Evolutionary conservation across 2,113 vertebrate species (phyloP).

Genomic region (Etia nguti): DNA sequence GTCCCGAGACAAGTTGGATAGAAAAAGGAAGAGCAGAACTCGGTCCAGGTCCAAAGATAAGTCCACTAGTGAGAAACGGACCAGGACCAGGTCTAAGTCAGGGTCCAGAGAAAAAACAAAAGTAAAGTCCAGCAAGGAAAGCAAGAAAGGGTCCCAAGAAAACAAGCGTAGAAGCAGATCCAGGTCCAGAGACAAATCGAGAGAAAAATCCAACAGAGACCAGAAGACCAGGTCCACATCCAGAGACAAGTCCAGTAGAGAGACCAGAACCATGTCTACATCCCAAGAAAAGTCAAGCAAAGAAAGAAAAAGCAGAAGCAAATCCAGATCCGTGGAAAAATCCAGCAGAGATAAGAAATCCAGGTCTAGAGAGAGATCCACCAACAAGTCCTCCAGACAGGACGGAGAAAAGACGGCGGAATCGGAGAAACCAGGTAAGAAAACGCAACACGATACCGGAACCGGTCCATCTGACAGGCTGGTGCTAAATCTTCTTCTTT

Average conservation of each 20-base stretch:
- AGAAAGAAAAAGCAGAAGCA: not conserved
- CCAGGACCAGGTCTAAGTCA: not conserved
- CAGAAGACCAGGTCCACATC: not conserved
- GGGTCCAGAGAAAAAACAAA: not conserved
- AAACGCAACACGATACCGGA: not conserved
- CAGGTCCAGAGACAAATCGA: not conserved
- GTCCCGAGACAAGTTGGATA: not conserved
- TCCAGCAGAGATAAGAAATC: not conserved
- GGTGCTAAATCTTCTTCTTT: not conserved
- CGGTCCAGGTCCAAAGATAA: not conserved
- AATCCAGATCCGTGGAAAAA: not conserved
- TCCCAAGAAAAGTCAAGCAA: not conserved
- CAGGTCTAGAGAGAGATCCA: not conserved
- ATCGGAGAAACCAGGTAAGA: constrained; percentile 7
- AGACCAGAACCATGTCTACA: not conserved
- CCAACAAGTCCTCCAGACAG: not conserved
- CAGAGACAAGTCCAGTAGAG: not conserved
- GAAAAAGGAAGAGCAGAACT: not conserved
- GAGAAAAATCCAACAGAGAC: not conserved
- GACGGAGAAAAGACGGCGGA: not conserved
- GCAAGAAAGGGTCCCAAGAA: not conserved
- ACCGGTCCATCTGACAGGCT: not conserved
- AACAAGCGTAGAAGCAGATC: not conserved
- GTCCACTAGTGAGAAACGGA: not conserved
- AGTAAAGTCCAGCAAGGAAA: not conserved